A percentile compares a stretch with the other conserved stretches of the same genome.
Conservation (phyloP, 2,797 vertebrate genomes). For the Pelobates cultripes region DNA sequence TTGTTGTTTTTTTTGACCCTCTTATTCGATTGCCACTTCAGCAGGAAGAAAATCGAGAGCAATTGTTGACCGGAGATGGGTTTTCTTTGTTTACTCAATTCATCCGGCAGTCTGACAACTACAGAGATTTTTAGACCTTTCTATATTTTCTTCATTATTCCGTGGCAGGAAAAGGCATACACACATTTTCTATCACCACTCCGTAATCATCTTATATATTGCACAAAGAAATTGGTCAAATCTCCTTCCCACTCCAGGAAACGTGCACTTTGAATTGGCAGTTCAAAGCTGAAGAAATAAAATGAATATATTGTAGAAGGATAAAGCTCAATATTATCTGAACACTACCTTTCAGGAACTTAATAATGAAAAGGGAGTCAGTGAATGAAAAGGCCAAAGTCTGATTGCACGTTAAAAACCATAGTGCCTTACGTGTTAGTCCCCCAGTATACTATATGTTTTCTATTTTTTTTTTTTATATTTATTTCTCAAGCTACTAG, state of each 20-base stretch:
- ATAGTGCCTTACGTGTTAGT: conserved; percentile 7
- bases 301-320: conserved; percentile 67
- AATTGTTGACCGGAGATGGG: conserved; percentile 61
- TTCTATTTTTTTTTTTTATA: conserved; percentile 13
- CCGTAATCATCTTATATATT: conserved; percentile 77
- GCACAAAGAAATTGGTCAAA: conserved; percentile 78
- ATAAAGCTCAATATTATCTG: conserved; percentile 73
- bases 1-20: conserved; percentile 69
- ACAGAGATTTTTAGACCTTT: conserved; percentile 61
- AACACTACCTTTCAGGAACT: conserved; percentile 66
- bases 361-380: conserved; percentile 48
- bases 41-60: conserved; percentile 62
- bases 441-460: conserved; percentile 15
- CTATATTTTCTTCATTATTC: conserved; percentile 60
- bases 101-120: conserved; percentile 64
- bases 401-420: conserved; percentile 29
- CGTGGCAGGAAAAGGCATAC: conserved; percentile 67
- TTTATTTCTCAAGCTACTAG: conserved; percentile 16
- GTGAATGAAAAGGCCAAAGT: conserved; percentile 38
- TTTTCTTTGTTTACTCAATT: conserved; percentile 62
- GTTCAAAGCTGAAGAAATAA: conserved; percentile 69
- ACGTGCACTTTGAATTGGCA: conserved; percentile 68
- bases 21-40: conserved; percentile 63
- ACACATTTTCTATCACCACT: conserved; percentile 65
- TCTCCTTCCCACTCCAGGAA: conserved; percentile 72